phyloP scores from a whole-genome alignment of 1,140 invertebrate species.

The Aphidius gifuensis region DNA sequence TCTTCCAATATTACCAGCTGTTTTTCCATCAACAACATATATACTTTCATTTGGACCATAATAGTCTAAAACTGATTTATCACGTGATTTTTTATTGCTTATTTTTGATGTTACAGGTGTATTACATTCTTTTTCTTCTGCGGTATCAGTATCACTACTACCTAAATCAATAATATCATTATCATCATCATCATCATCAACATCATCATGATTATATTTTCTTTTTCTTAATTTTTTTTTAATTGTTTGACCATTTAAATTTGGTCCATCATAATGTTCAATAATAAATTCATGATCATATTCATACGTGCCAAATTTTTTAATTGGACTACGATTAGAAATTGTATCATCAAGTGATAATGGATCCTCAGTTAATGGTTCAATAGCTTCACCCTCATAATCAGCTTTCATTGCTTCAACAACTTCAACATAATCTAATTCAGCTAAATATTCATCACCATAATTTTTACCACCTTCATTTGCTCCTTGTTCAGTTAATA shows the following conservation, averaged over 20 bases:
- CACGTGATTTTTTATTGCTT: constrained; percentile 46
- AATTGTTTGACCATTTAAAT: constrained; percentile 30
- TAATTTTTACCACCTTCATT: constrained; percentile 71
- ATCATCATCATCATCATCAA: constrained; percentile 24
- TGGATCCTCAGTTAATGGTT: constrained; percentile 33
- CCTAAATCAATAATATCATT: constrained; percentile 5
- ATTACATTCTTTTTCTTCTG: constrained; percentile 61
- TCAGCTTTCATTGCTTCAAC: constrained; percentile 87
- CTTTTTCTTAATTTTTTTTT: constrained; percentile 47
- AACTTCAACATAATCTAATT: constrained; percentile 94
- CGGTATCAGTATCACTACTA: neutral
- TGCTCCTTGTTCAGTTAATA: constrained; percentile 81
- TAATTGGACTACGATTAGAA: neutral
- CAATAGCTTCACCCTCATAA: constrained; percentile 71
- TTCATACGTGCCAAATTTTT: constrained; percentile 40
- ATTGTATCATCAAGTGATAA: constrained; percentile 20
- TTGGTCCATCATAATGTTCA: constrained; percentile 30
- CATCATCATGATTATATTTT: constrained; percentile 37
- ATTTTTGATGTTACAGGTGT: constrained; percentile 50
- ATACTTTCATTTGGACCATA: constrained; percentile 78
- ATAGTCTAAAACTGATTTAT: constrained; percentile 68
- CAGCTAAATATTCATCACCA: constrained; percentile 94
- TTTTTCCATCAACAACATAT: constrained; percentile 97
- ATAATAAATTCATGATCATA: constrained; percentile 57
- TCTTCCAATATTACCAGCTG: constrained; percentile 89